These are phyloP conservation scores for Rhogogaster chlorosoma DNA, from an alignment of 2,888 invertebrate species.

Conservation along the genomic window DNA sequence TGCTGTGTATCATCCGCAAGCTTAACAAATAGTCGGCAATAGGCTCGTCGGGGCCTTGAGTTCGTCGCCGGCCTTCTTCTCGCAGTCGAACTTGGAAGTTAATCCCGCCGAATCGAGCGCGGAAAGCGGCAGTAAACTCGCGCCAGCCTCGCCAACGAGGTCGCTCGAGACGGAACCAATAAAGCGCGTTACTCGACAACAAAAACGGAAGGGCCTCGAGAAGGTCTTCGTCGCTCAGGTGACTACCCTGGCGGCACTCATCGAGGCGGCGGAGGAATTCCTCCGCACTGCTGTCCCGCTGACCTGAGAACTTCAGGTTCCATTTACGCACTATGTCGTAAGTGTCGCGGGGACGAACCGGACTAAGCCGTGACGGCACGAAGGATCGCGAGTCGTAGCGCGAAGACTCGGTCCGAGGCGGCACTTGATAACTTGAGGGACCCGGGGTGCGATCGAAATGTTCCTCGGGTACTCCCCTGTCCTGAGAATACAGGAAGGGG, in stretches of 20 bases:
- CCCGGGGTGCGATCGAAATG: no score
- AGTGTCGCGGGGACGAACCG: neutral
- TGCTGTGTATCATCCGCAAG: neutral
- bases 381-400: neutral
- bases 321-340: neutral
- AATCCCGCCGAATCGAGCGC: neutral
- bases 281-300: neutral
- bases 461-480: no score
- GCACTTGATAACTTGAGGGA: no score
- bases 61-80: neutral
- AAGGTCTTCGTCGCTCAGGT: neutral
- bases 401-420: neutral
- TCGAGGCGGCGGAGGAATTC: neutral
- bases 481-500: no score
- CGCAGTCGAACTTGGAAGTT: neutral
- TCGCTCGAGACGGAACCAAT: neutral
- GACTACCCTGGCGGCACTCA: neutral
- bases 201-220: neutral
- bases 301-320: neutral
- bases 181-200: neutral
- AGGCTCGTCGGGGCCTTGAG: slow-evolving; percentile 21
- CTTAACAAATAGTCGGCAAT: neutral
- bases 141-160: neutral
- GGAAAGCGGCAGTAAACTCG: neutral
- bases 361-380: neutral